These are phyloP conservation scores for Lagorchestes hirsutus DNA, from an alignment of 2,797 vertebrate genomes.

Conservation along the genomic window DNA sequence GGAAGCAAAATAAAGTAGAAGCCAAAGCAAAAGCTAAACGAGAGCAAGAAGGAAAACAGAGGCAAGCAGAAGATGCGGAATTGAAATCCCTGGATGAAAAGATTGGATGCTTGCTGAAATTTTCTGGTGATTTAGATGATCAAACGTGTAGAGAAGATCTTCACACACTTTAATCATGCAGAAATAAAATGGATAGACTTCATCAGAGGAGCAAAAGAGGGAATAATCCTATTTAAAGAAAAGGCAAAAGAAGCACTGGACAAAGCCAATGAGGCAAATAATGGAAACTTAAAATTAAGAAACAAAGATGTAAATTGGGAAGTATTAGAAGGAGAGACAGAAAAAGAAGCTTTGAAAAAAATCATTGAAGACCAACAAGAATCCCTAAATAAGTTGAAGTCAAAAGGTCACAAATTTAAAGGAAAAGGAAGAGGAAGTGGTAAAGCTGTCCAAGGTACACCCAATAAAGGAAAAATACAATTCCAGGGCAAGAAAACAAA, in stretches of 20 bases:
- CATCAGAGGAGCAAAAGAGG: no score
- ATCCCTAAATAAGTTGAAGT: conserved; percentile 90
- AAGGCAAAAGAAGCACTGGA: conserved; percentile 93
- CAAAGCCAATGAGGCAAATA: conserved; percentile 91
- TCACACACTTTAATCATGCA: no score
- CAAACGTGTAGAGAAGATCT: no score
- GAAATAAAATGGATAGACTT: no score
- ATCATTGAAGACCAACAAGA: conserved; percentile 96
- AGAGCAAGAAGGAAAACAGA: no score
- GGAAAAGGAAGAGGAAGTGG: conserved; percentile 93
- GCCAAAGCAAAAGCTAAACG: no score
- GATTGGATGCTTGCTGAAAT: no score
- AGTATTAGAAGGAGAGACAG: conserved; percentile 93
- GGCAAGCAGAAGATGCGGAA: no score
- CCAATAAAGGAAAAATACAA: conserved; percentile 90
- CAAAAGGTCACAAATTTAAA: conserved; percentile 92
- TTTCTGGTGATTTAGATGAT: no score
- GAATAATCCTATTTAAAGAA: conserved; percentile 95
- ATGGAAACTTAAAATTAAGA: conserved; percentile 91
- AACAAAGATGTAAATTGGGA: conserved; percentile 92
- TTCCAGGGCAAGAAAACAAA: conserved; percentile 96
- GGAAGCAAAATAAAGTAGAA: no score
- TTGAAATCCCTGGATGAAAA: no score
- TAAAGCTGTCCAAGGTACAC: conserved; percentile 87
- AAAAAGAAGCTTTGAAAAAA: conserved; percentile 94